Conservation (phyloP, 2,888 invertebrate genomes). For the Rhaphigaster nebulosa region DNA sequence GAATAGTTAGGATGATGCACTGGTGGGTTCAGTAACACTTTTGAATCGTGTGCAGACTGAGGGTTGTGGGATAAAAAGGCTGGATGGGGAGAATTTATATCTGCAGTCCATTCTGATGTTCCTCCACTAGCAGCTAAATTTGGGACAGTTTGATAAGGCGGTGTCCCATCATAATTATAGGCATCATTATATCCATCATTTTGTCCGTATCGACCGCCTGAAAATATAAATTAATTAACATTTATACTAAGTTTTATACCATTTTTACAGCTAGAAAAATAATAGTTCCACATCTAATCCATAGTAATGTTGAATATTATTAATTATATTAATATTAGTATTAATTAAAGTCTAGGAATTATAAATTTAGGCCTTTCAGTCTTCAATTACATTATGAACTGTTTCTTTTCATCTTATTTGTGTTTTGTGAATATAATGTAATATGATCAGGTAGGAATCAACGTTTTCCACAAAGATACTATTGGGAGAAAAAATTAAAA, state of each 20-base stretch:
- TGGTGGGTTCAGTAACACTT: constrained; percentile 74
- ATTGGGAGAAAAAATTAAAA: too few species aligned
- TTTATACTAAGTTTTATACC: background rate
- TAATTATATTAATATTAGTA: too few species aligned
- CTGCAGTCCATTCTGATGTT: constrained; percentile 64
- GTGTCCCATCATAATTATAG: constrained; percentile 74
- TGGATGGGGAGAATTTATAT: constrained; percentile 66
- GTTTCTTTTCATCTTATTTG: too few species aligned
- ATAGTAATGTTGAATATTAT: background rate
- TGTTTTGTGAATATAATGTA: too few species aligned
- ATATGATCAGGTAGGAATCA: too few species aligned
- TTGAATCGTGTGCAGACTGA: constrained; percentile 71
- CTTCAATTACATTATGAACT: too few species aligned
- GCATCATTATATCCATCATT: constrained; percentile 72
- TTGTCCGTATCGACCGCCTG: constrained; percentile 69
- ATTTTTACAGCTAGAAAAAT: background rate
- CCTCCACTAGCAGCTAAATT: constrained; percentile 69
- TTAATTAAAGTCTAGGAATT: too few species aligned
- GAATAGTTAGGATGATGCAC: constrained; percentile 73
- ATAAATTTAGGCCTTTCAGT: too few species aligned
- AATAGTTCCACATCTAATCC: background rate
- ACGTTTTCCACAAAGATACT: too few species aligned
- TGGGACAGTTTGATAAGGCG: constrained; percentile 83
- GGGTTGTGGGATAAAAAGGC: constrained; percentile 71
- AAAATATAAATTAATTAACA: background rate